Percentiles rank a stretch among this genome's conserved stretches.
phyloP scores from a whole-genome alignment of 2,113 vertebrate species.

The Cebidichthys violaceus region DNA sequence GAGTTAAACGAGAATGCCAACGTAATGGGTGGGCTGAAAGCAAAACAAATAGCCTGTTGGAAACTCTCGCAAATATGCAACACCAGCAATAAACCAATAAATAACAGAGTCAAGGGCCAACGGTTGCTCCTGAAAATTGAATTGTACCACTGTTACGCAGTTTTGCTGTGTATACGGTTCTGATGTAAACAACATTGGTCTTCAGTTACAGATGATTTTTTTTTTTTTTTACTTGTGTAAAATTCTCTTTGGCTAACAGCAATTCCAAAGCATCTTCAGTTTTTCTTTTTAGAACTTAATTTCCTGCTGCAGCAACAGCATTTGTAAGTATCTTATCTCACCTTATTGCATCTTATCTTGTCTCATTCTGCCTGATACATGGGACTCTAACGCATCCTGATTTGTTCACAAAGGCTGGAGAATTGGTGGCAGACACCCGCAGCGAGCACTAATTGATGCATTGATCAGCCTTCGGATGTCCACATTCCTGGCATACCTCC shows the following conservation, averaged over 20 bases:
- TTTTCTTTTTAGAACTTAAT: not conserved
- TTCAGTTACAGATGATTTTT: not conserved
- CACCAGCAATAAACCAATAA: conserved; percentile 79
- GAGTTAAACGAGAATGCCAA: conserved; percentile 79
- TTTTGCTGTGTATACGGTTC: conserved; percentile 7
- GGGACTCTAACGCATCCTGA: not conserved
- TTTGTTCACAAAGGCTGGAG: conserved; percentile 37
- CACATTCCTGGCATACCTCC: conserved; percentile 81
- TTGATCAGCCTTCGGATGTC: conserved; percentile 73
- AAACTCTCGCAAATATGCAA: conserved; percentile 77
- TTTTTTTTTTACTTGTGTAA: not conserved
- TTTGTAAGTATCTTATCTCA: not conserved
- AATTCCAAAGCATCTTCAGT: not conserved
- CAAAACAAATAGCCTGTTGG: conserved; percentile 78
- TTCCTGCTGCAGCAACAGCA: not conserved
- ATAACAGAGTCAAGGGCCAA: conserved; percentile 65
- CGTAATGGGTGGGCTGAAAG: conserved; percentile 84
- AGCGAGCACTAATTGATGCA: conserved; percentile 72
- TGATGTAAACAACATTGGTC: conserved; percentile 26
- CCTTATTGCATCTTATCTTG: conserved; percentile 7
- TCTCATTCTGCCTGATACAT: not conserved
- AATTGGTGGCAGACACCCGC: conserved; percentile 53
- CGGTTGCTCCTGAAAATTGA: conserved; percentile 45
- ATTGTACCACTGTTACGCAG: conserved; percentile 29
- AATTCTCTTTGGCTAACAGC: not conserved